Evolutionary conservation across 92 coral and sea anemone species (phyloP).

Genomic region (Porites rus): DNA sequence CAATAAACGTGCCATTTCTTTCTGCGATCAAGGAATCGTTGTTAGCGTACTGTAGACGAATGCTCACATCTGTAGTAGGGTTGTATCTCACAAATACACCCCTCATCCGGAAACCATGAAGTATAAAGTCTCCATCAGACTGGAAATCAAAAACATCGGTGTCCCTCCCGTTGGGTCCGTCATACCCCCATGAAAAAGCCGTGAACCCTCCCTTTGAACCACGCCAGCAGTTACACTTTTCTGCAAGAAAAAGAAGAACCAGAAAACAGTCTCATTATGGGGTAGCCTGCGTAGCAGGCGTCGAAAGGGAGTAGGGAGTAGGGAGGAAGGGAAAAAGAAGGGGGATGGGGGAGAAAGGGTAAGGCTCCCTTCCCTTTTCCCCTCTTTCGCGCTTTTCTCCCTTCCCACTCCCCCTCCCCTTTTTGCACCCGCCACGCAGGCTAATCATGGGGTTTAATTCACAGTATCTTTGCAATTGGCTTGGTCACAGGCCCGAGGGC

Average conservation of each 20-base stretch:
- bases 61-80: not conserved
- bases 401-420: too few relatives aligned
- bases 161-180: not conserved
- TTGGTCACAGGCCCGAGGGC: too few relatives aligned
- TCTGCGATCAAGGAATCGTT: not conserved
- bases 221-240: constrained; percentile 1
- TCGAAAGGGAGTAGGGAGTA: too few relatives aligned
- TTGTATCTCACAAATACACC: not conserved
- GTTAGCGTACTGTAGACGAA: not conserved
- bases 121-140: not conserved
- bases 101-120: constrained; percentile 29
- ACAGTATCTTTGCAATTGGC: too few relatives aligned
- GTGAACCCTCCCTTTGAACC: not conserved
- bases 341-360: too few relatives aligned
- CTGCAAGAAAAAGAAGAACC: not conserved
- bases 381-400: too few relatives aligned
- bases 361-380: too few relatives aligned
- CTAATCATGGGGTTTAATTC: not conserved
- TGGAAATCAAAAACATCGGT: constrained; percentile 14
- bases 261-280: not conserved
- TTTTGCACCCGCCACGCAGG: too few relatives aligned
- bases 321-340: too few relatives aligned
- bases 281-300: not conserved
- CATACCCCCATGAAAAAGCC: not conserved
- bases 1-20: not conserved